Percentiles rank a stretch among this genome's conserved stretches.
These are phyloP conservation scores for Mesoligia furuncula DNA, from an alignment of 2,888 invertebrate genomes.

Conservation along the genomic window DNA sequence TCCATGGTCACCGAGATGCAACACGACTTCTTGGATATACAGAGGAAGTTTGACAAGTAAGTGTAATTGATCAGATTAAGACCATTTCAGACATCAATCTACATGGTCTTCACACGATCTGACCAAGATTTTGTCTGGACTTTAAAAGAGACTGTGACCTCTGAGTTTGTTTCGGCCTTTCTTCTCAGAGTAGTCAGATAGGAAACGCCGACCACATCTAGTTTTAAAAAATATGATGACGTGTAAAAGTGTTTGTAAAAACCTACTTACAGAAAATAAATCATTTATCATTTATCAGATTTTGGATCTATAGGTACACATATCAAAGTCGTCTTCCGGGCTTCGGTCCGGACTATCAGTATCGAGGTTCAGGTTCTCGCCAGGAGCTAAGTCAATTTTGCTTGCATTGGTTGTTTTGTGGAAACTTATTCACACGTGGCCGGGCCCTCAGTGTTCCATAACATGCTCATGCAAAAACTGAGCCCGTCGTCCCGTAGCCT, in stretches of 20 bases:
- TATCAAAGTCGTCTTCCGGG: not conserved
- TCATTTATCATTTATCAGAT: not conserved
- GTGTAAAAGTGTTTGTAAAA: no score
- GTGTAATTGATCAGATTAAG: no score
- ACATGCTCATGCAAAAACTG: not conserved
- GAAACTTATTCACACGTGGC: not conserved
- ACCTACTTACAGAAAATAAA: no score
- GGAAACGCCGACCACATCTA: no score
- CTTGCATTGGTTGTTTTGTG: not conserved
- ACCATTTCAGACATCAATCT: no score
- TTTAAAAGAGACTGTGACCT: no score
- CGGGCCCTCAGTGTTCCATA: not conserved
- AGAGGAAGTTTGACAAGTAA: conserved; percentile 86
- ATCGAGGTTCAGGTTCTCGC: not conserved
- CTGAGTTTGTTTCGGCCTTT: no score
- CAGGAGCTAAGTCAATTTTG: not conserved
- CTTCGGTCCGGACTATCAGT: not conserved
- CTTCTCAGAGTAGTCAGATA: no score
- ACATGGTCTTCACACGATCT: no score
- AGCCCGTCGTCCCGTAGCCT: not conserved
- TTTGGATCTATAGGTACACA: not conserved
- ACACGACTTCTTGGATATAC: conserved; percentile 83
- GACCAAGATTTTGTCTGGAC: no score
- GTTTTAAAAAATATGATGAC: no score
- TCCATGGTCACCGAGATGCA: conserved; percentile 85